These are phyloP conservation scores for Aphis gossypii DNA, from an alignment of 1,140 invertebrate genomes.

Conservation along the genomic window DNA sequence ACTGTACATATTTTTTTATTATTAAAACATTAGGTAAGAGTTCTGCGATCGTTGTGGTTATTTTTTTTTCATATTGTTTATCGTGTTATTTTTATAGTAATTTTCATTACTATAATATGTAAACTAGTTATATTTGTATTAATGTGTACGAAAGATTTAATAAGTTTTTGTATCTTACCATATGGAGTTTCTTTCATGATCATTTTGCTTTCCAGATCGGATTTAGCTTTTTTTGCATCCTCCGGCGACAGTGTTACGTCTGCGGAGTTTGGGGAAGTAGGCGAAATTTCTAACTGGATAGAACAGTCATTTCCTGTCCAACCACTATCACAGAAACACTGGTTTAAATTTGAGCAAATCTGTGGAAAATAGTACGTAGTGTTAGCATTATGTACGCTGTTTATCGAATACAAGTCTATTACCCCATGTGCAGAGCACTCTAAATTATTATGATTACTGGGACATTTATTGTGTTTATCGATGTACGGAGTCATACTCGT, in stretches of 20 bases:
- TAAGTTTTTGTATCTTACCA: constrained; percentile 57
- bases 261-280: constrained; percentile 65
- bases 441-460: constrained; percentile 83
- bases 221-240: constrained; percentile 63
- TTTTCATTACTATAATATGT: neutral
- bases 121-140: neutral
- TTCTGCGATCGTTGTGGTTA: neutral
- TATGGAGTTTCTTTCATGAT: constrained; percentile 59
- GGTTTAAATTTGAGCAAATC: constrained; percentile 92
- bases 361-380: constrained; percentile 64
- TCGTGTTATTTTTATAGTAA: neutral
- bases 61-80: neutral
- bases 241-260: constrained; percentile 65
- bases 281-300: constrained; percentile 73
- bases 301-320: constrained; percentile 92
- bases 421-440: constrained; percentile 95
- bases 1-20: neutral
- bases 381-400: neutral
- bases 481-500: constrained; percentile 81
- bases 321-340: constrained; percentile 87
- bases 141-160: neutral
- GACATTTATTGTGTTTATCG: constrained; percentile 82
- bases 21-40: neutral
- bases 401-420: constrained; percentile 63
- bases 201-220: constrained; percentile 69